Evolutionary conservation across 1,140 invertebrate species (phyloP).

Genomic region (Drosophila sproati): DNA sequence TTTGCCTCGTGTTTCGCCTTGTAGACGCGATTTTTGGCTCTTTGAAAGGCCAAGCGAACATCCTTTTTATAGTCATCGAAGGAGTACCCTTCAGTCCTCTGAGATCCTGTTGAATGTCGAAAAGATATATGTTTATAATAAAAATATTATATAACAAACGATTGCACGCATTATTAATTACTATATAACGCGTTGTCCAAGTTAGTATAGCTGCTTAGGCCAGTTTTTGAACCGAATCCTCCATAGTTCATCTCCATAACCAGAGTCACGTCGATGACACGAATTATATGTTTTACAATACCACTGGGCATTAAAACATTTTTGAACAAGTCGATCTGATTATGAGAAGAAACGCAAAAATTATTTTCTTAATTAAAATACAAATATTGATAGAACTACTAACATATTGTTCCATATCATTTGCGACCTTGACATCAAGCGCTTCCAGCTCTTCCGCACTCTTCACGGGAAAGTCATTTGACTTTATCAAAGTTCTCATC

Average conservation of each 20-base stretch:
- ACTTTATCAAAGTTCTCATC: slow-evolving; percentile 12
- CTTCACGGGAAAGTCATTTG: slow-evolving; percentile 39
- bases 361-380: background rate
- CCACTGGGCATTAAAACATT: slow-evolving; percentile 20
- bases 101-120: slow-evolving; percentile 24
- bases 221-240: slow-evolving; percentile 24
- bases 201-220: slow-evolving; percentile 27
- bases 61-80: slow-evolving; percentile 32
- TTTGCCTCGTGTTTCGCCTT: slow-evolving; percentile 17
- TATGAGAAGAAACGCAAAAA: background rate
- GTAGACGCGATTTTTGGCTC: slow-evolving; percentile 39
- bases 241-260: slow-evolving; percentile 40
- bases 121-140: no score
- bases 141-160: background rate
- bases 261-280: slow-evolving; percentile 23
- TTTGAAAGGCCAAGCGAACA: slow-evolving; percentile 35
- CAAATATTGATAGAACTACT: background rate
- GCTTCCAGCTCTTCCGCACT: slow-evolving; percentile 18
- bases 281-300: slow-evolving; percentile 29
- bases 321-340: slow-evolving; percentile 29
- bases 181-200: slow-evolving; percentile 37
- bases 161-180: background rate
- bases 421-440: slow-evolving; percentile 28
- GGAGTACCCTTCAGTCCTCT: slow-evolving; percentile 23
- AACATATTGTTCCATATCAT: slow-evolving; percentile 35